Evolutionary conservation across 2,888 invertebrate genomes (phyloP).

Genomic region (Girardia tigrina): DNA sequence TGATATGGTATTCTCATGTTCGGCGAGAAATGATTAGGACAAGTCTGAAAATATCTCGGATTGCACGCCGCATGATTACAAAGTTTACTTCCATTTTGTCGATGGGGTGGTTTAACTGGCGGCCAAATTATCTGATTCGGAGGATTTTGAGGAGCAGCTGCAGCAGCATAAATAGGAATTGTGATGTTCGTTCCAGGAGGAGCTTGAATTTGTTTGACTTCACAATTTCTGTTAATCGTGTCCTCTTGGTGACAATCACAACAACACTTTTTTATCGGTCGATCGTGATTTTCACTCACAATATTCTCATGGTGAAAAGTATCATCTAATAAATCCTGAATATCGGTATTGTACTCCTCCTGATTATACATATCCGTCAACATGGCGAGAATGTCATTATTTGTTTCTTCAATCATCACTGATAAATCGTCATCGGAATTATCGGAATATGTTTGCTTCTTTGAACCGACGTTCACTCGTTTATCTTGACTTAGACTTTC

Average conservation of each 20-base stretch:
- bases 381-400: not conserved
- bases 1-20: too few species aligned
- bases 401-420: not conserved
- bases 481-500: not conserved
- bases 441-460: not conserved
- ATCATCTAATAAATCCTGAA: not conserved
- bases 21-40: too few species aligned
- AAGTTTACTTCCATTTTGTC: not conserved
- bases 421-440: not conserved
- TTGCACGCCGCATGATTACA: not conserved
- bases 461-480: not conserved
- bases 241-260: constrained; percentile 23
- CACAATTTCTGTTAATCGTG: not conserved
- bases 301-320: not conserved
- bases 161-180: not conserved
- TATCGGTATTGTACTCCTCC: not conserved
- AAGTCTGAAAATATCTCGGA: not conserved
- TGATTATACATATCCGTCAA: not conserved
- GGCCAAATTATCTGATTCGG: not conserved
- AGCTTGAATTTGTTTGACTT: not conserved
- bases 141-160: not conserved
- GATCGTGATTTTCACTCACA: not conserved
- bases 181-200: not conserved
- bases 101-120: not conserved
- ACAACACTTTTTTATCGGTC: not conserved